phyloP scores from a whole-genome alignment of 2,113 vertebrate genomes.

The Tragelaphus imberbis region DNA sequence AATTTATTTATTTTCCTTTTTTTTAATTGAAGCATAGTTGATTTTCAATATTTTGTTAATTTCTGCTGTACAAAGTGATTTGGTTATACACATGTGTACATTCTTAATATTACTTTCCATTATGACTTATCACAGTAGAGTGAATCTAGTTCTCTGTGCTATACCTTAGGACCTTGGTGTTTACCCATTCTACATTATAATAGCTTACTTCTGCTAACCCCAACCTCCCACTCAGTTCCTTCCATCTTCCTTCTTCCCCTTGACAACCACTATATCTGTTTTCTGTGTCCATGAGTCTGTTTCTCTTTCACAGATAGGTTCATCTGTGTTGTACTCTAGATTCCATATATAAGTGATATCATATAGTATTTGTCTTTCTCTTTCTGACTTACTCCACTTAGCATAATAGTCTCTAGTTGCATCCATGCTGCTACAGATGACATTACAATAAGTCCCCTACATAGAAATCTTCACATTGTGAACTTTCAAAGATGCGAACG shows the following conservation, averaged over 20 bases:
- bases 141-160: background rate
- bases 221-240: background rate
- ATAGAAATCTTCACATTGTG: fast-evolving
- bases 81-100: background rate
- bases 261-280: background rate
- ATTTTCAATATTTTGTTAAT: background rate
- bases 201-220: background rate
- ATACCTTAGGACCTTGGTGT: background rate
- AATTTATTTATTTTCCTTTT: background rate
- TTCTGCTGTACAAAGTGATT: background rate
- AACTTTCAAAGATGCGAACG: background rate
- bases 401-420: background rate
- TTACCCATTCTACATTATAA: background rate
- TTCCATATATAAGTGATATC: background rate
- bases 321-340: background rate
- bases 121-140: background rate
- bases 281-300: background rate
- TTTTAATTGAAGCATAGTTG: background rate
- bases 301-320: background rate
- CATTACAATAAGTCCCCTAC: background rate
- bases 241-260: background rate
- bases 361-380: background rate
- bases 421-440: background rate
- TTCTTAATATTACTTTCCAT: background rate
- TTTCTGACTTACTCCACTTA: background rate